Evolutionary conservation across 2,888 invertebrate genomes (phyloP).

Genomic region (Kryphioiulus occultus): DNA sequence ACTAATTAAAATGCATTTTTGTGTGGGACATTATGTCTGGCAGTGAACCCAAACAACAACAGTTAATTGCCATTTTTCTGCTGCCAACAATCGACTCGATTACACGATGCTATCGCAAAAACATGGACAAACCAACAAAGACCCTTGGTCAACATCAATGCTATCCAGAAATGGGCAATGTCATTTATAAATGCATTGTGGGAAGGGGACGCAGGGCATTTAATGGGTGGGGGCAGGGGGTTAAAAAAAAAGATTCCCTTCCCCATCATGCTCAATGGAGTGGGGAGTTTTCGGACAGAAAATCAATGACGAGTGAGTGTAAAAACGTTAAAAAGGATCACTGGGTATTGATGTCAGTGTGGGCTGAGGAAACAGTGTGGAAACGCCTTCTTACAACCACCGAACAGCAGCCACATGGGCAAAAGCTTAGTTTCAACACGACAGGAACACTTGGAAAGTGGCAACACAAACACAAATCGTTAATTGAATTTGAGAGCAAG

Average conservation of each 20-base stretch:
- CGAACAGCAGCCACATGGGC: neutral
- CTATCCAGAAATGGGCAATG: constrained; percentile 15
- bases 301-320: constrained; percentile 42
- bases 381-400: constrained; percentile 12
- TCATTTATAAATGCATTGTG: constrained; percentile 43
- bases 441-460: neutral
- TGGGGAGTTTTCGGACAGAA: constrained; percentile 39
- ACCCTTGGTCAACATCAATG: neutral
- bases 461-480: neutral
- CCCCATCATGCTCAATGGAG: constrained; percentile 36
- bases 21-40: neutral
- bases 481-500: too few species aligned
- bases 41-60: neutral
- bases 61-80: neutral
- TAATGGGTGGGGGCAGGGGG: constrained; percentile 39
- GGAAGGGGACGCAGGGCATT: constrained; percentile 25
- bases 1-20: neutral
- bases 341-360: constrained; percentile 43
- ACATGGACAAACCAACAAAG: constrained; percentile 4
- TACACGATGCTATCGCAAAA: constrained; percentile 32
- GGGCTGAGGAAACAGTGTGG: constrained; percentile 18
- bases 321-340: constrained; percentile 46
- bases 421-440: neutral
- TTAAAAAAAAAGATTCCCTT: constrained; percentile 41
- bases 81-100: neutral